Conservation (phyloP, 2,888 invertebrate species). For the Xylota sylvarum region DNA sequence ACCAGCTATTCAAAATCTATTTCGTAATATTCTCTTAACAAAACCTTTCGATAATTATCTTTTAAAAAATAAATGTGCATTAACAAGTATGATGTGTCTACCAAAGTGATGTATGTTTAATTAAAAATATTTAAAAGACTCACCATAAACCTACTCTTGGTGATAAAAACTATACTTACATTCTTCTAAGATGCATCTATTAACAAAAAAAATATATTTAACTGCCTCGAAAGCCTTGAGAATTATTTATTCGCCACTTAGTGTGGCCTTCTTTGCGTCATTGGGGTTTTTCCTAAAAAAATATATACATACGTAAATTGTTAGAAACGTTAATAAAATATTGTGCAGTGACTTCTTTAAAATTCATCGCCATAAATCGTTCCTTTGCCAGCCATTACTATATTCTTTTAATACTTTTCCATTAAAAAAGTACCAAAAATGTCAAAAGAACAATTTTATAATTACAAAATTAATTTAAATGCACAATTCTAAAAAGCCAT, state of each 20-base stretch:
- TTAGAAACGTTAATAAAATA: not conserved
- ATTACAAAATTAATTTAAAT: slow-evolving; percentile 49
- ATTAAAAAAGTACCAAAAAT: slow-evolving; percentile 16
- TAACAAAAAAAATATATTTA: not conserved
- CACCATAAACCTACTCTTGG: not conserved
- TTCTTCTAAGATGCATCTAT: not conserved
- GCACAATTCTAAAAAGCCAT: slow-evolving; percentile 18
- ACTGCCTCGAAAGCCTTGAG: not conserved
- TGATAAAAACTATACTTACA: not conserved
- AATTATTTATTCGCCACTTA: not conserved
- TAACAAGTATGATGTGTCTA: too few species aligned
- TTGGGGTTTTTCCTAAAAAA: not conserved
- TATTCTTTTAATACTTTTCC: slow-evolving; percentile 6
- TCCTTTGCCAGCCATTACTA: not conserved
- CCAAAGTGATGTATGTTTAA: too few species aligned
- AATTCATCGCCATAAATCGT: not conserved
- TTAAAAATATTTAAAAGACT: not conserved
- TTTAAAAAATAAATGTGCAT: too few species aligned
- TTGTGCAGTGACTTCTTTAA: not conserved
- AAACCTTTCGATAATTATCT: too few species aligned
- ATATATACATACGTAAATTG: too few species aligned
- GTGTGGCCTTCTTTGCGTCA: too few species aligned
- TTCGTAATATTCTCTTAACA: too few species aligned
- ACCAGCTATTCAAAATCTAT: too few species aligned
- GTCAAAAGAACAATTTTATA: slow-evolving; percentile 33